Evolutionary conservation across 1,140 invertebrate species (phyloP).

Genomic region (Sipha flava): DNA sequence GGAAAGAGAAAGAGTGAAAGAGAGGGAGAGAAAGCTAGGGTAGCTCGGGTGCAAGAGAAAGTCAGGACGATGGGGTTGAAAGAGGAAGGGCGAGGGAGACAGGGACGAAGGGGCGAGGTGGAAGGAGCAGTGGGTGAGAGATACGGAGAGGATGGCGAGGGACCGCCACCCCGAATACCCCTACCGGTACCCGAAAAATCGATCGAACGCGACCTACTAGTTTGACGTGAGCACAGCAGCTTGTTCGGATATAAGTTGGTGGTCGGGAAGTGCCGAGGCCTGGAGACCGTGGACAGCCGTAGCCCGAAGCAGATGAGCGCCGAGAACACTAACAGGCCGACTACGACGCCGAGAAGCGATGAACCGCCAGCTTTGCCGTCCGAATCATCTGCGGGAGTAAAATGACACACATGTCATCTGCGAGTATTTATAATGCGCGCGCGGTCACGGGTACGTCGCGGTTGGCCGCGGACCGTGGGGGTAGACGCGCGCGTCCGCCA

Average conservation of each 20-base stretch:
- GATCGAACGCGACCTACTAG: slow-evolving; percentile 48
- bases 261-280: slow-evolving; percentile 68
- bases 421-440: too few species aligned
- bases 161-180: neutral
- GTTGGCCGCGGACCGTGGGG: too few species aligned
- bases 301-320: slow-evolving; percentile 76
- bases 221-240: slow-evolving; percentile 69
- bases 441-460: too few species aligned
- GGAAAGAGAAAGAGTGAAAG: too few species aligned
- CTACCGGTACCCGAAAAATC: neutral
- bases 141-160: neutral
- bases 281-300: slow-evolving; percentile 62
- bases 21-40: too few species aligned
- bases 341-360: slow-evolving; percentile 67
- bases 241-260: slow-evolving; percentile 67
- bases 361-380: slow-evolving; percentile 59
- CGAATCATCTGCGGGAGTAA: slow-evolving; percentile 6
- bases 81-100: too few species aligned
- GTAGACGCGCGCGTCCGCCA: too few species aligned
- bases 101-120: too few species aligned
- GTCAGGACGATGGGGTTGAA: too few species aligned
- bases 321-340: slow-evolving; percentile 71
- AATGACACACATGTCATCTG: too few species aligned
- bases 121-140: neutral
- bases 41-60: too few species aligned